Base-by-base conservation (phyloP, 2,888 invertebrate species). In the Tiphia femorata region DNA sequence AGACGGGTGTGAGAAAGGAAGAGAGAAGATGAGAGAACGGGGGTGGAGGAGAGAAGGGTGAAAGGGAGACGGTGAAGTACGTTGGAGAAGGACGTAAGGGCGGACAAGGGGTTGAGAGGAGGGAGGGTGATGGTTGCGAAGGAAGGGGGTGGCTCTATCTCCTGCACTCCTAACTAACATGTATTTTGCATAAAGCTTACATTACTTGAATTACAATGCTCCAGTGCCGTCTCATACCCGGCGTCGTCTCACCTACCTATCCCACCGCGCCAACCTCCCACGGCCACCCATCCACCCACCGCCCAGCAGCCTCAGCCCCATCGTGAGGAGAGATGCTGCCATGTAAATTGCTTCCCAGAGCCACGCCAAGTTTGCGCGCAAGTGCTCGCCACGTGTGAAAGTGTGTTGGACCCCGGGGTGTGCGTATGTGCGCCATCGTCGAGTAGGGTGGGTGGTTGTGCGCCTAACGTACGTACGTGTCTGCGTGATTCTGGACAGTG, bases 171-270 rank as follows among this genome's bases (percentile, higher is more conserved):
- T 81, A 81, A 80, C 80, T 80, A 81, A 81, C 81, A 81, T 80
- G 80, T 80, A 81, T 81, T 81, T 81, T 80, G 81, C 81, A 81
- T 81, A 81, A 81, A 81, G 80, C 80, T 80, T 80, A 80, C 80
- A 81, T 81, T 81, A 80, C 80, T 81, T 81, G 81, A 81, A 81
- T 80, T 81, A 80, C 81, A 81, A 80, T 81, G 78, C 79, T 76
- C 73, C 73, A 69, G 68, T 70, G 70, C 72, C 69, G 75, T 74
- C 76, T 77, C 78, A 62, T 76, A 67, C 77, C 67, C 66, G 68
- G 44, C 55, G 40, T 57, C 46, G 35, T 54, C 46, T 48, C 40
- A 27, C 47, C 17, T 2, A 37, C 6, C 33, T 48, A 37, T 50
- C n/a, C n/a, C n/a, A n/a, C n/a, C 59, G 54, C 58, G 63, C 49